Base-by-base conservation (phyloP, 2,888 invertebrate species). In the Metopia argyrocephala region DNA sequence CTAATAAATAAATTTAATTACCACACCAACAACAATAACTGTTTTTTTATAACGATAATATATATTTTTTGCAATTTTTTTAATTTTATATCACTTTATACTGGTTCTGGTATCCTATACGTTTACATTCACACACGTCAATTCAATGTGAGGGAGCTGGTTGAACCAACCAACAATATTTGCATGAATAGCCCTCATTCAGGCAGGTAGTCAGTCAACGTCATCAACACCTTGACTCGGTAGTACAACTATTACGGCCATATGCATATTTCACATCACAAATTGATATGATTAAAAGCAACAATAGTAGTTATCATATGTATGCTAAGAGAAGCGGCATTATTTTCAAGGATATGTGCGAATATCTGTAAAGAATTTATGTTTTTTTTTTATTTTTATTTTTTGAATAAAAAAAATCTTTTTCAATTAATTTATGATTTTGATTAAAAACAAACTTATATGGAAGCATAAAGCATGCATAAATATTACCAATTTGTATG, bases 351-450 rank as follows among this genome's bases (percentile, higher is more conserved):
- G 56, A 1, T 69, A 25, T 27, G 50, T n/a, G 23, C 25, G 21
- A 25, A 1, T 59, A 18, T 57, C 21, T 9, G 2, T 4, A 4
- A 38, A 12, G 48, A 6, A 66, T 15, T 4, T 45, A 73, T 31
- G 3, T 31, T 46, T 61, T 23, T 45, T 12, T 46, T 23, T 50
- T 12, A 4, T 56, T 73, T 38, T 38, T 38, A 15, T 9, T 38
- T 38, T 38, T 38, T 38, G 2, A 38, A 31, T 12, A 0, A 1
- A 38, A 38, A 38, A 38, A 57, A 15, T 50, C 56, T 2, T 57
- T 65, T 69, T 48, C 31, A 62, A 76, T 76, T 76, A 68, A 76
- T 48, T 69, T 76, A 38, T 56, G 12, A n/a, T 46, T 12, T 54
- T 9, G 62, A 61, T 48, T 23, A 23, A 23, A 23, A 46, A 61